Evolutionary conservation across 2,888 invertebrate species (phyloP).

Genomic region (Drosophila melanosoma): DNA sequence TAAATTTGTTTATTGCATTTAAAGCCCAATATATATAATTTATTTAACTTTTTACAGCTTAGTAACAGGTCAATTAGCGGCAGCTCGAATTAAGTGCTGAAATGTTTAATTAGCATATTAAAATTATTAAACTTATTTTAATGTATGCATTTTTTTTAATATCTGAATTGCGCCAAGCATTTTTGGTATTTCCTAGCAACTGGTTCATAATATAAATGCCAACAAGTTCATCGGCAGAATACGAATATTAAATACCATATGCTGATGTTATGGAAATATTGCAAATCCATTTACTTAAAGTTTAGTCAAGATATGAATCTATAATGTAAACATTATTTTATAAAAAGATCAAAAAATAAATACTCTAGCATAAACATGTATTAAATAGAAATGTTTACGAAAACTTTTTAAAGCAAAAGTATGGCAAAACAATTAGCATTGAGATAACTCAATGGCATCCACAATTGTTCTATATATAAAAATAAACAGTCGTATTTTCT

Average conservation of each 20-base stretch:
- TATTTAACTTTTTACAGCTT: conserved; percentile 25
- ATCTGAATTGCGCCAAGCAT: conserved; percentile 19
- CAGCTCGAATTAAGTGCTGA: conserved; percentile 13
- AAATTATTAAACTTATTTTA: not conserved
- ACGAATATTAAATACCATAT: conserved; percentile 41
- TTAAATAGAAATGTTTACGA: not conserved
- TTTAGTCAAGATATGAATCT: conserved; percentile 26
- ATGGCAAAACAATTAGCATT: not conserved
- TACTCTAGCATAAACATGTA: not conserved
- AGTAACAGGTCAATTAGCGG: conserved; percentile 21
- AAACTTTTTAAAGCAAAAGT: not conserved
- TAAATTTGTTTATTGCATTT: not conserved
- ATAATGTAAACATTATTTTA: conserved; percentile 10
- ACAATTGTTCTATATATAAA: accelerated
- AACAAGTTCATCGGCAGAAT: conserved; percentile 25
- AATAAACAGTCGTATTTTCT: not conserved
- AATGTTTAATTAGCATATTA: not conserved
- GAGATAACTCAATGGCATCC: not conserved
- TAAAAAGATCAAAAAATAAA: conserved; percentile 5
- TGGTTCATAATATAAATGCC: conserved; percentile 20
- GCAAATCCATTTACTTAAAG: conserved; percentile 19
- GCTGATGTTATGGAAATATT: conserved; percentile 31
- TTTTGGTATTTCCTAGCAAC: conserved; percentile 32
- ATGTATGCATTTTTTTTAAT: conserved; percentile 31
- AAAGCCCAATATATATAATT: not conserved